These are phyloP conservation scores for Corydoras sp. DNA, from an alignment of 2,113 vertebrate genomes.

Conservation along the genomic window DNA sequence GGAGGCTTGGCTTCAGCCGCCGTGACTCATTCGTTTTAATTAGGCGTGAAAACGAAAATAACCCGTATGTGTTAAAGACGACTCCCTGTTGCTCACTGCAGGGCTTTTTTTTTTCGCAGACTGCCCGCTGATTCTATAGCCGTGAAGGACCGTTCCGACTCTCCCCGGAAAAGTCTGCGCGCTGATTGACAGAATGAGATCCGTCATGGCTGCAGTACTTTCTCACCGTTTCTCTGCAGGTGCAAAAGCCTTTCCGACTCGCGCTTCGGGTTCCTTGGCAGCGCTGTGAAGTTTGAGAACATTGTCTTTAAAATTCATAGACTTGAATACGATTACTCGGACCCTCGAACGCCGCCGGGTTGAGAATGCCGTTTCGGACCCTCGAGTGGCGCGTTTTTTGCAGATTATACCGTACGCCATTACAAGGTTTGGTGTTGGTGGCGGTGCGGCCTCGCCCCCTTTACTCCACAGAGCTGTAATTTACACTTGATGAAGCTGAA, in stretches of 20 bases:
- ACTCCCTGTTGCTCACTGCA: constrained; percentile 6
- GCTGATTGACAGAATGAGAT: constrained; percentile 26
- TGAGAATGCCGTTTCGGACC: no score
- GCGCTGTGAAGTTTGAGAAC: constrained; percentile 11
- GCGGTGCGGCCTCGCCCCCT: no score
- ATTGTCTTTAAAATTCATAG: no score
- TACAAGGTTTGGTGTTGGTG: no score
- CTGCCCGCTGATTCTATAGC: constrained; percentile 23
- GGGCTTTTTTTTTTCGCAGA: background rate
- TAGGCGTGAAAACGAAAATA: constrained; percentile 10
- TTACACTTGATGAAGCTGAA: no score
- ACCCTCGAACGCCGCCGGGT: no score
- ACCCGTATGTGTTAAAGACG: constrained; percentile 18
- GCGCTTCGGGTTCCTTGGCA: background rate
- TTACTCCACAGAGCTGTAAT: no score
- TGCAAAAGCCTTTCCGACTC: no score
- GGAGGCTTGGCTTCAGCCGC: background rate
- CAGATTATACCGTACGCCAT: no score
- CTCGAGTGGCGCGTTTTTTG: no score
- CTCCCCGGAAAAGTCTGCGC: background rate
- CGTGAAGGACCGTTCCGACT: no score
- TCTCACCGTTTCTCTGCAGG: background rate
- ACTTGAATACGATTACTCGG: no score
- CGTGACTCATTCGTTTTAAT: constrained; percentile 26
- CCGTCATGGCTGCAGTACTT: background rate